Conservation (phyloP, 2,113 vertebrate species). For the Anas platyrhynchos region DNA sequence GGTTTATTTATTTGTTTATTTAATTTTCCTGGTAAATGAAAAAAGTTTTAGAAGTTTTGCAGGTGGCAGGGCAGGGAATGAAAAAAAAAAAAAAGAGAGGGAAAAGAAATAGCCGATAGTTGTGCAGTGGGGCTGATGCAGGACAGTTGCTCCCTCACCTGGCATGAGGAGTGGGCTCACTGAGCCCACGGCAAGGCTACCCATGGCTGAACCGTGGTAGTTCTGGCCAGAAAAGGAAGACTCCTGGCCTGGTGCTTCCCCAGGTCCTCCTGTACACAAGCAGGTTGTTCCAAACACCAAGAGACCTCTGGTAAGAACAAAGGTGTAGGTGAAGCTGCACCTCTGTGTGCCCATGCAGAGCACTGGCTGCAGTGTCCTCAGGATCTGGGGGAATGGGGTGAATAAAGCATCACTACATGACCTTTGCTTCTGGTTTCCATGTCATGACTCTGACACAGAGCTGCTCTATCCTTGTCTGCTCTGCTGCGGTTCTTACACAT, state of each 20-base stretch:
- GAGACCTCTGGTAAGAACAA: not conserved
- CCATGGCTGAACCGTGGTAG: accelerated
- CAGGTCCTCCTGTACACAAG: not conserved
- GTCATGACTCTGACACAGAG: not conserved
- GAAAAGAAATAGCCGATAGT: not conserved
- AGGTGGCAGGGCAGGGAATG: not conserved
- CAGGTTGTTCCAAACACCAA: not conserved
- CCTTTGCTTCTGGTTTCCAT: not conserved
- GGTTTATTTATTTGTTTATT: slow-evolving; percentile 69
- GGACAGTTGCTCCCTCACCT: not conserved
- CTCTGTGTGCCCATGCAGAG: not conserved
- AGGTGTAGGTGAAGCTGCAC: not conserved
- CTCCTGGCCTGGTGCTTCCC: not conserved
- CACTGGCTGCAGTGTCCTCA: not conserved
- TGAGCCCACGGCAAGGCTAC: not conserved
- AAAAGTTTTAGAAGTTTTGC: slow-evolving; percentile 42
- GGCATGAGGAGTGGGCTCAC: not conserved
- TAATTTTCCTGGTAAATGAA: not conserved
- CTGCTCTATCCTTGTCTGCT: not conserved
- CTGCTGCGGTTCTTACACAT: not conserved
- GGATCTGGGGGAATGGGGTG: not conserved
- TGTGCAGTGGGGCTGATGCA: not conserved
- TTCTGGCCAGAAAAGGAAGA: not conserved
- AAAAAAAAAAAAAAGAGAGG: not conserved
- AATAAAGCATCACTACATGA: not conserved